These are phyloP conservation scores for Sylvia atricapilla DNA, from an alignment of 2,113 vertebrate genomes.

Conservation along the genomic window DNA sequence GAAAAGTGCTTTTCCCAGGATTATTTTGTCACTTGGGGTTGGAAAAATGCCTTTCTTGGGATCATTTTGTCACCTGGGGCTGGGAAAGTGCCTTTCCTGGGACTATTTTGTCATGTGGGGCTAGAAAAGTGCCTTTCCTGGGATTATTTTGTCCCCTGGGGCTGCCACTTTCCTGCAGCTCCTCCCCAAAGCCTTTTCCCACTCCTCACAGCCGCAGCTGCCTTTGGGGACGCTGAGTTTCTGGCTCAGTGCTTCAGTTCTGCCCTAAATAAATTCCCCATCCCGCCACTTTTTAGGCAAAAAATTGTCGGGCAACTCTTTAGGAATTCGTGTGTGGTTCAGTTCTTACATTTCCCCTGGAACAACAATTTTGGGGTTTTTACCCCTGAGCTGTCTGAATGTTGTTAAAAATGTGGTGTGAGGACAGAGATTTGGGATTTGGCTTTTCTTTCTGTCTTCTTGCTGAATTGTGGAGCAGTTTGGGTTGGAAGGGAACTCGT, in stretches of 20 bases:
- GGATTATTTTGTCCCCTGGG: neutral
- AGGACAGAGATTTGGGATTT: neutral
- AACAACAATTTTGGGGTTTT: no score
- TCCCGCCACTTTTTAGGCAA: neutral
- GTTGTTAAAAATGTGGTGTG: no score
- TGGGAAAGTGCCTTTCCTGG: no score
- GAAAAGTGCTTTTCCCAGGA: no score
- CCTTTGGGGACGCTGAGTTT: neutral
- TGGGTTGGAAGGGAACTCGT: neutral
- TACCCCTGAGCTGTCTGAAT: neutral
- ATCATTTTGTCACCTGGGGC: no score
- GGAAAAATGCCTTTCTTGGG: no score
- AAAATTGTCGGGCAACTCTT: rapidly evolving
- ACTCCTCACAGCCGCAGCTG: rapidly evolving
- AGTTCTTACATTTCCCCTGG: neutral
- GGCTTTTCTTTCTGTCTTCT: neutral
- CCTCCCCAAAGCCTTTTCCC: neutral
- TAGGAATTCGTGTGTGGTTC: neutral
- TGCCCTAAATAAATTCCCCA: neutral
- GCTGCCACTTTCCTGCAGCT: neutral
- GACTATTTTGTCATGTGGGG: no score
- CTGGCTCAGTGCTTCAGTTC: neutral
- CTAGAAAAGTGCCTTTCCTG: no score
- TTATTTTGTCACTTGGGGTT: no score
- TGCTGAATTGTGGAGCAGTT: neutral